A percentile compares a stretch with the other conserved stretches of the same genome.
These are phyloP conservation scores for Charina bottae DNA, from an alignment of 2,113 vertebrate species.

Conservation along the genomic window DNA sequence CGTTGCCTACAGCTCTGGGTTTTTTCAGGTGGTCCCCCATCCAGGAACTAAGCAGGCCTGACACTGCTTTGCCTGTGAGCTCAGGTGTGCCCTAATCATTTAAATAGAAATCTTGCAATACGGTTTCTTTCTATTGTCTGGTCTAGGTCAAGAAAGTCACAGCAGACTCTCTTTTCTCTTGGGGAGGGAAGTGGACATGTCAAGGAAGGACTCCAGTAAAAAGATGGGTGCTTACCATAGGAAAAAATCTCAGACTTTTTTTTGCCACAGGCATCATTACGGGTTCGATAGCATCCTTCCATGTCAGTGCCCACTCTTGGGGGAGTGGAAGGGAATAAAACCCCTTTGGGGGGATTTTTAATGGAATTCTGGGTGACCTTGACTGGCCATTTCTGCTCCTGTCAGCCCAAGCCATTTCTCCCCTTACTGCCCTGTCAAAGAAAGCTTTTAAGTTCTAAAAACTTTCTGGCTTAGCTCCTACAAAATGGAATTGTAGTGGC, in stretches of 20 bases:
- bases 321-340: neutral
- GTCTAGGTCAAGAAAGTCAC: neutral
- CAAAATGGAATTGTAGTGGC: neutral
- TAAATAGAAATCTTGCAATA: neutral
- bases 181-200: no score
- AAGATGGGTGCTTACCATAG: neutral
- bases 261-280: neutral
- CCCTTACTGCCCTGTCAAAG: conserved; percentile 9
- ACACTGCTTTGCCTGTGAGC: neutral
- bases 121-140: neutral
- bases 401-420: neutral
- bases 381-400: neutral
- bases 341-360: neutral
- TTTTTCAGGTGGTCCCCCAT: neutral
- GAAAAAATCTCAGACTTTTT: neutral
- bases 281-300: neutral
- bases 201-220: neutral
- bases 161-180: neutral
- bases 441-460: conserved; percentile 33
- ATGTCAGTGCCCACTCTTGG: neutral
- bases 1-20: neutral
- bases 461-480: neutral
- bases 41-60: no score
- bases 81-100: neutral
- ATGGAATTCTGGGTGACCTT: neutral